Conservation (phyloP, 2,888 invertebrate species). For the Abrostola triplasia region DNA sequence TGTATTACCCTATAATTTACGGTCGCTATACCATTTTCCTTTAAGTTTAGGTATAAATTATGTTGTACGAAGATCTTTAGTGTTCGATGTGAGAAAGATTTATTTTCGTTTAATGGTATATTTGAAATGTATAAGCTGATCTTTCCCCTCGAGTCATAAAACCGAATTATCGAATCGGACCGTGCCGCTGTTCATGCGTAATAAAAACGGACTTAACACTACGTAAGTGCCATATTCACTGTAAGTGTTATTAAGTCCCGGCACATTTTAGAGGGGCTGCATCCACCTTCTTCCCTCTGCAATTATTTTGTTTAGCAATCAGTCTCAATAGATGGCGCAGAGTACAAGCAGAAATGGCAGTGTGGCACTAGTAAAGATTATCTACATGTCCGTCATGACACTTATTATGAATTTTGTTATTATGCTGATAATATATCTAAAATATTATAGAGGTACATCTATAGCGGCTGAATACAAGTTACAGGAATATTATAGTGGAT, state of each 20-base stretch:
- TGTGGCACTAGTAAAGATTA: too few relatives aligned
- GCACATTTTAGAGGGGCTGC: neutral
- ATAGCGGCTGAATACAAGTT: too few relatives aligned
- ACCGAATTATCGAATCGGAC: slow-evolving; percentile 38
- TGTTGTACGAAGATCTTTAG: slow-evolving; percentile 12
- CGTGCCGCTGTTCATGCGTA: slow-evolving; percentile 46
- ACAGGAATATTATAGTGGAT: too few relatives aligned
- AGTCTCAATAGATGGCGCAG: neutral
- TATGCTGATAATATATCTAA: too few relatives aligned
- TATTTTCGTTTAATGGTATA: slow-evolving; percentile 34
- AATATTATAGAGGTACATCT: too few relatives aligned
- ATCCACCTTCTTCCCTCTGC: neutral
- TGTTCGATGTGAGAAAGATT: slow-evolving; percentile 17
- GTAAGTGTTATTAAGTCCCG: neutral
- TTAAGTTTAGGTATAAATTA: slow-evolving; percentile 50
- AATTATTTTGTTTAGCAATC: neutral
- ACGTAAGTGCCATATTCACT: slow-evolving; percentile 21
- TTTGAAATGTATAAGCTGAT: slow-evolving; percentile 20
- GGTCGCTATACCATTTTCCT: slow-evolving; percentile 51
- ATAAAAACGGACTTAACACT: slow-evolving; percentile 48
- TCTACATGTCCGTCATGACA: too few relatives aligned
- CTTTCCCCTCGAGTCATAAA: slow-evolving; percentile 34
- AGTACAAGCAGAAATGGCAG: too few relatives aligned
- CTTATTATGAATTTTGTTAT: too few relatives aligned
- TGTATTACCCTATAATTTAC: slow-evolving; percentile 62